Evolutionary conservation across 2,888 invertebrate genomes (phyloP), one percentile per base, ranked within the genome.

Genomic region (Drosophila paramelanica): DNA sequence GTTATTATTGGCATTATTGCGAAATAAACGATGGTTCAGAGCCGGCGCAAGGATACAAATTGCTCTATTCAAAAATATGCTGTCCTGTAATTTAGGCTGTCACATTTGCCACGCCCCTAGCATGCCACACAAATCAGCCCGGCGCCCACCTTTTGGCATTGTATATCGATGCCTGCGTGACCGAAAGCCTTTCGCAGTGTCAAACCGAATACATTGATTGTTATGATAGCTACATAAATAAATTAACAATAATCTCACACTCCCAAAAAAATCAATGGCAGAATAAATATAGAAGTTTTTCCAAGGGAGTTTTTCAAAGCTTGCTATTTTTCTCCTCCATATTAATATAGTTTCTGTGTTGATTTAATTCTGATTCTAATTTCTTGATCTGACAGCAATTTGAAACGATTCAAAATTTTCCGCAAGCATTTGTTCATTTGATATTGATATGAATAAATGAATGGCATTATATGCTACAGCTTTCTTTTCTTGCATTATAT

Each of bases 1-100:
- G 68, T 77, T 86, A 75, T 82, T 86, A 81, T 81, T 83, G 84
- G 67, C 64, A 81, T 80, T 83, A 86, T 83, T 86, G 86, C 68
- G 55, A 70, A 69, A 77, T 77, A 83, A 79, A 65, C 72, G 77
- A 68, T 60, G 67, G 58, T 14, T 42, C 52, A 27, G 14, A 27
- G 51, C 11, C 11, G 51, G 27, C 55, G 58, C 53, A 43, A 25
- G 60, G 65, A 68, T 75, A 86, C 87, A 82, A 82, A 82, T 86
- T 77, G 87, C 84, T 80, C 67, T 73, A 86, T 82, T 82, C 73
- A 71, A 82, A 82, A 86, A 65, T 86, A 71, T 68, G 67, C 64
- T 56, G 41, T 51, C 53, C 20, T 71, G 60, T 71, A 74, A 74
- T 70, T 78, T 78, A 51, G 69, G 41, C 67, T 73, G 76, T 78